Evolutionary conservation across 2,113 vertebrate genomes (phyloP).

Genomic region (Etheostoma spectabile): DNA sequence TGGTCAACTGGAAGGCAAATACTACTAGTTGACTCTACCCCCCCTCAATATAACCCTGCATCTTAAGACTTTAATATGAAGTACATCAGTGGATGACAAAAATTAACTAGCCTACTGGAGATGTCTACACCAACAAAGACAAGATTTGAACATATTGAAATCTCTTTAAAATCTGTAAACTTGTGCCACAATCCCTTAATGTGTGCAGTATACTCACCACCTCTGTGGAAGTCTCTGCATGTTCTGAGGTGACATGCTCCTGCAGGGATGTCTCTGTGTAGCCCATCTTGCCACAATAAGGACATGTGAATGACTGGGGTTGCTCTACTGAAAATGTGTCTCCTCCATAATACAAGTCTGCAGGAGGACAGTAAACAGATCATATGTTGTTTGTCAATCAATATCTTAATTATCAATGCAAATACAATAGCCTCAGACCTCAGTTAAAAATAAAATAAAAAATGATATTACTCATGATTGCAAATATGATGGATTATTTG

Average conservation of each 20-base stretch:
- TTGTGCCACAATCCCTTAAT: background rate
- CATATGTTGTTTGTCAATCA: background rate
- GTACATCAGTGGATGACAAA: background rate
- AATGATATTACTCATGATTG: background rate
- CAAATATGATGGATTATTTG: background rate
- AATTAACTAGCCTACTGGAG: background rate
- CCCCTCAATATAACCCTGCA: background rate
- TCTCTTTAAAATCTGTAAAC: background rate
- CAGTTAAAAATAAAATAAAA: background rate
- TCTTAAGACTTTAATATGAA: background rate
- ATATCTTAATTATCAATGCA: background rate
- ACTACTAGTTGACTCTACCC: background rate
- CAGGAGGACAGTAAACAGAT: slow-evolving; percentile 45
- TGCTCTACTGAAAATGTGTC: slow-evolving; percentile 99
- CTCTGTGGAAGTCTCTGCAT: slow-evolving; percentile 98
- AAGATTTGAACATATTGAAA: background rate
- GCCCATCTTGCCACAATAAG: slow-evolving; percentile 99
- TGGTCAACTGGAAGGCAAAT: background rate
- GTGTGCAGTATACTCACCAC: slow-evolving; percentile 88
- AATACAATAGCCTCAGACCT: no score
- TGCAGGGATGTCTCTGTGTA: slow-evolving; percentile 97
- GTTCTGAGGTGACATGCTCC: slow-evolving; percentile 98
- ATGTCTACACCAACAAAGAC: background rate
- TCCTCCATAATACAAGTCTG: slow-evolving; percentile 99
- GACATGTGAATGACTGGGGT: slow-evolving; percentile 98